Evolutionary conservation across 1,140 invertebrate genomes (phyloP).

Genomic region (Zaprionus taronus): DNA sequence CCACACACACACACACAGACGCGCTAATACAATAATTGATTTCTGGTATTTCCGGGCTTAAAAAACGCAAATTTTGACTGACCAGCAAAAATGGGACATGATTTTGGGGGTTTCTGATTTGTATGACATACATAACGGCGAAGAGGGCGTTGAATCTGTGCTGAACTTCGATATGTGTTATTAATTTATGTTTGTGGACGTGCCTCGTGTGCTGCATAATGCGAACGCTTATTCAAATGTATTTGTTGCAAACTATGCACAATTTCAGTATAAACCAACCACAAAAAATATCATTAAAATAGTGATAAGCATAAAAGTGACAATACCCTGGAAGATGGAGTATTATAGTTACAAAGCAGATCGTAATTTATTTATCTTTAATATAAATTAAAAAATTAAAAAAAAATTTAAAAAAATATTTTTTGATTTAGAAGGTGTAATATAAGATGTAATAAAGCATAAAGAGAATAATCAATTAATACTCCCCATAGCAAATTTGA

Average conservation of each 20-base stretch:
- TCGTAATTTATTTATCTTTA: too few relatives aligned
- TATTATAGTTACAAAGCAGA: neutral
- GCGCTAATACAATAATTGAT: conserved; percentile 55
- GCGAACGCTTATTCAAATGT: conserved; percentile 45
- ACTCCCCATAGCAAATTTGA: too few relatives aligned
- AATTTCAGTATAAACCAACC: conserved; percentile 33
- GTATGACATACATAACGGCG: conserved; percentile 10
- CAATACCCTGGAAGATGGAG: neutral
- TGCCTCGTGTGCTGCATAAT: conserved; percentile 25
- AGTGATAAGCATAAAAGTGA: neutral
- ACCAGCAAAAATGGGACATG: conserved; percentile 9
- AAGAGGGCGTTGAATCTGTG: neutral
- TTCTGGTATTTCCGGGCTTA: conserved; percentile 48
- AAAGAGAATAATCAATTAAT: too few relatives aligned
- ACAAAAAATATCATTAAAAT: conserved; percentile 14
- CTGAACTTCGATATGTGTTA: conserved; percentile 41
- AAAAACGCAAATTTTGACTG: conserved; percentile 34
- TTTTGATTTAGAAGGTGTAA: too few relatives aligned
- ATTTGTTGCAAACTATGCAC: conserved; percentile 42
- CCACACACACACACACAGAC: conserved; percentile 7
- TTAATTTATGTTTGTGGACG: conserved; percentile 62
- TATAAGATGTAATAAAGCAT: too few relatives aligned
- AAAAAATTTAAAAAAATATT: too few relatives aligned
- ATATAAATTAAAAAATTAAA: too few relatives aligned
- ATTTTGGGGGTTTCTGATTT: conserved; percentile 39